These are phyloP conservation scores for Eulemur albifrons DNA, from an alignment of 2,797 vertebrate genomes.

Conservation along the genomic window DNA sequence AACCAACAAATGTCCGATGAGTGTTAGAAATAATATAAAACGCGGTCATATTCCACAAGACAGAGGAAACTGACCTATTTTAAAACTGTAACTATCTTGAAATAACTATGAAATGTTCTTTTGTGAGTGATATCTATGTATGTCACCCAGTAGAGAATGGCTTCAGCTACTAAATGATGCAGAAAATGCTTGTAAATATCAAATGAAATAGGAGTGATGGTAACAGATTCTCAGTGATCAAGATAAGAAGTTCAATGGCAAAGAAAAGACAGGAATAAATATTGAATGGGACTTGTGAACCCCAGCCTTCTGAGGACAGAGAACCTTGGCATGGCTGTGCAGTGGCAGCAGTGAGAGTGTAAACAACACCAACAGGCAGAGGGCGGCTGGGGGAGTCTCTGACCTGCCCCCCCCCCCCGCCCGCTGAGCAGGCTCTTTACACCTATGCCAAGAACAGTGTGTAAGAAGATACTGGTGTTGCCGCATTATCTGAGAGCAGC, in stretches of 20 bases:
- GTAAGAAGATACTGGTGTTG: neutral
- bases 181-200: neutral
- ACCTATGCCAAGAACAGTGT: neutral
- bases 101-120: neutral
- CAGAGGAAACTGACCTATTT: neutral
- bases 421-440: neutral
- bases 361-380: neutral
- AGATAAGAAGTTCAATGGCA: conserved; percentile 25
- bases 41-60: neutral
- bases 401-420: neutral
- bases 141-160: neutral
- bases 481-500: neutral
- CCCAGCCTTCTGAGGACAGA: neutral
- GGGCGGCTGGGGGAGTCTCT: neutral
- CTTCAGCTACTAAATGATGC: neutral
- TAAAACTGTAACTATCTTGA: neutral
- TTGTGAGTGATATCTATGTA: neutral
- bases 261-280: conserved; percentile 37
- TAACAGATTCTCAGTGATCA: neutral
- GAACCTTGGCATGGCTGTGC: neutral
- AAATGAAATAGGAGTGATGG: neutral
- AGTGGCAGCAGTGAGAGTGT: neutral
- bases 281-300: neutral
- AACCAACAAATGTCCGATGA: neutral
- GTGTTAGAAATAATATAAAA: neutral